These are phyloP conservation scores for Ennomos erosarius DNA, from an alignment of 2,888 invertebrate species.

Conservation along the genomic window DNA sequence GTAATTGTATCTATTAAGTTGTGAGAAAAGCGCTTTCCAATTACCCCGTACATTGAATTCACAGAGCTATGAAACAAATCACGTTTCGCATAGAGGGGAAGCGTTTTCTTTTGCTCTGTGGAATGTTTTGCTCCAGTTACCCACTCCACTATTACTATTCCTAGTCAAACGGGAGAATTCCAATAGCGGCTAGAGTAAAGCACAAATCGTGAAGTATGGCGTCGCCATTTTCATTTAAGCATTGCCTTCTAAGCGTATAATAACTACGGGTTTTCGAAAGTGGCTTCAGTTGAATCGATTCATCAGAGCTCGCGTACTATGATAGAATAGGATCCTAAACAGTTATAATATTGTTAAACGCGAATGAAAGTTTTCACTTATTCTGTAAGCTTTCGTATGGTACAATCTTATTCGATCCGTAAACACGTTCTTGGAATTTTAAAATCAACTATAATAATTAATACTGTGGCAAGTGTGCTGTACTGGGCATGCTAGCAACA, in stretches of 20 bases:
- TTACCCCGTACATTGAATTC: no score
- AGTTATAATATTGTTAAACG: neutral
- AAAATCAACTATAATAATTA: no score
- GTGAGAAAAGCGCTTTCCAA: no score
- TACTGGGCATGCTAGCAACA: no score
- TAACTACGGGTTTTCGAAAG: conserved; percentile 60
- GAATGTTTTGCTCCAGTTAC: neutral
- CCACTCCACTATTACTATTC: conserved; percentile 18
- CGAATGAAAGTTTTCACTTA: conserved; percentile 15
- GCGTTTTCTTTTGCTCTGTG: no score
- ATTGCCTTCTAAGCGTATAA: conserved; percentile 57
- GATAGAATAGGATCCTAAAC: conserved; percentile 1
- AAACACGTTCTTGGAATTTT: no score
- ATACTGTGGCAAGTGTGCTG: no score
- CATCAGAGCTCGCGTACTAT: conserved; percentile 30
- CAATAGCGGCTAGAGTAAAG: conserved; percentile 47
- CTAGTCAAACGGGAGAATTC: conserved; percentile 35
- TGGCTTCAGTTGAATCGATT: conserved; percentile 39
- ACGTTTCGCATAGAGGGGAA: no score
- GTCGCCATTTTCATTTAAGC: conserved; percentile 58
- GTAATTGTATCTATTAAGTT: no score
- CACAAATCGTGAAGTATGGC: conserved; percentile 57
- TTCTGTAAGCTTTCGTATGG: no score
- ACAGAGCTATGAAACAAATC: no score
- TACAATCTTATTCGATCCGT: no score